These are phyloP conservation scores for Trissonchulus sp. DNA, from an alignment of 2,888 invertebrate species.

Conservation along the genomic window DNA sequence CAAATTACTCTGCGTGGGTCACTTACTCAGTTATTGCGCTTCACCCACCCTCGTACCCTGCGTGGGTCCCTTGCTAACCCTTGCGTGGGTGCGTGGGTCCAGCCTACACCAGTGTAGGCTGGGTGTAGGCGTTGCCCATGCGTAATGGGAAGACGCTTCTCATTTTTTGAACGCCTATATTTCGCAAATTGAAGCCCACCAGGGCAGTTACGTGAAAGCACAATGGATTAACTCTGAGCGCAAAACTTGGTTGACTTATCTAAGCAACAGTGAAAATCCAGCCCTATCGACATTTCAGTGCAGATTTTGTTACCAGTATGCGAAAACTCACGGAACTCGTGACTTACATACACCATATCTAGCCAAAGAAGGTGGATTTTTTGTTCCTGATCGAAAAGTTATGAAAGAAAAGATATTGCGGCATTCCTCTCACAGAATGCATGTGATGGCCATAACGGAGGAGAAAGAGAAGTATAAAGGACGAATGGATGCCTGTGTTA, in stretches of 20 bases:
- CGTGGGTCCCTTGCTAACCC: too few relatives aligned
- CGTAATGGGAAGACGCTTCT: not conserved
- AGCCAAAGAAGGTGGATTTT: not conserved
- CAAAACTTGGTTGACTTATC: not conserved
- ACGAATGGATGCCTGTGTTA: not conserved
- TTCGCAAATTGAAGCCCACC: not conserved
- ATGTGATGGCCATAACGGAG: not conserved
- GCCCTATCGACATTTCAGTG: conserved; percentile 1
- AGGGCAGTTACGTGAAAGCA: not conserved
- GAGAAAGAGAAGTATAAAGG: not conserved
- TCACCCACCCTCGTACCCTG: too few relatives aligned
- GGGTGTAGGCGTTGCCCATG: too few relatives aligned
- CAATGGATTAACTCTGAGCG: not conserved
- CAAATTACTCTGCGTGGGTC: too few relatives aligned
- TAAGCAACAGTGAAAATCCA: conserved; percentile 10
- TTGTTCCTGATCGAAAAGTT: not conserved
- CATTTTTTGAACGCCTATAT: not conserved
- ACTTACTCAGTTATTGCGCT: too few relatives aligned
- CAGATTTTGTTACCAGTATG: conserved; percentile 3
- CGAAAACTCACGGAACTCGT: not conserved
- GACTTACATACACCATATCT: not conserved
- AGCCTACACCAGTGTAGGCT: too few relatives aligned
- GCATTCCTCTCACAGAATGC: not conserved
- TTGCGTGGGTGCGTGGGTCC: too few relatives aligned
- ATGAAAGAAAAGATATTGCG: not conserved